A percentile compares a stretch with the other conserved stretches of the same genome.
Conservation (phyloP, 1,140 invertebrate species). For the Aphelenchoides fujianensis region DNA sequence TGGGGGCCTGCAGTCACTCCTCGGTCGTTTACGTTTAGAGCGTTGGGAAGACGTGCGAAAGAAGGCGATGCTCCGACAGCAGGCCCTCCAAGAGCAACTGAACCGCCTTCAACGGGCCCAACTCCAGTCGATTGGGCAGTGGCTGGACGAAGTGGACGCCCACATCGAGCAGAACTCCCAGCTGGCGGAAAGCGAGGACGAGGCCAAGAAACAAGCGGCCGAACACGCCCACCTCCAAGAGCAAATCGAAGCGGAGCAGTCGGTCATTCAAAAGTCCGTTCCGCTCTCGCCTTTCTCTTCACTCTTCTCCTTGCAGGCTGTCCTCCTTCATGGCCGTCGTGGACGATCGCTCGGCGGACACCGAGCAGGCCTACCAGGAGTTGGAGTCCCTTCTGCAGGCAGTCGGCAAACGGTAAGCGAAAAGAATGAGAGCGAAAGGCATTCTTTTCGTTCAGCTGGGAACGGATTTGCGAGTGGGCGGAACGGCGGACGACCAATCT, state of each 20-base stretch:
- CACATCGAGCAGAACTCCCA: slow-evolving; percentile 30
- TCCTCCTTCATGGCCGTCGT: slow-evolving; percentile 52
- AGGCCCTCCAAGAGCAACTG: slow-evolving; percentile 43
- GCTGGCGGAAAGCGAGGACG: slow-evolving; percentile 32
- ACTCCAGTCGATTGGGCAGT: slow-evolving; percentile 40
- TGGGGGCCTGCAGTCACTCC: slow-evolving; percentile 38
- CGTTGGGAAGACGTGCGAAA: slow-evolving; percentile 52
- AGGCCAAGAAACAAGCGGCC: slow-evolving; percentile 39
- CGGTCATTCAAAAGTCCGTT: slow-evolving; percentile 30
- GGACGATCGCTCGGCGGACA: slow-evolving; percentile 30
- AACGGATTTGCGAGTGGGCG: slow-evolving; percentile 52
- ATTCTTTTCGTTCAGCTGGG: slow-evolving; percentile 39
- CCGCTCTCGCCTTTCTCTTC: no score
- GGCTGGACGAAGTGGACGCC: slow-evolving; percentile 46
- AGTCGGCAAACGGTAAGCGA: slow-evolving; percentile 42
- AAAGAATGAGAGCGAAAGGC: neutral
- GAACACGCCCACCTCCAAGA: slow-evolving; percentile 47
- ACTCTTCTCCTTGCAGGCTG: slow-evolving; percentile 24
- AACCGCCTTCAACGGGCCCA: slow-evolving; percentile 46
- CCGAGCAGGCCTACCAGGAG: slow-evolving; percentile 27
- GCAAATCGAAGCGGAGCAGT: slow-evolving; percentile 53
- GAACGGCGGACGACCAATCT: slow-evolving; percentile 45
- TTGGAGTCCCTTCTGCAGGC: slow-evolving; percentile 42
- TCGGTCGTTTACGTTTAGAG: slow-evolving; percentile 35
- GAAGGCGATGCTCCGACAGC: slow-evolving; percentile 51